Percentiles rank a stretch among this genome's conserved stretches.
phyloP scores from a whole-genome alignment of 2,797 vertebrate genomes.

The Sebastes steindachneri region DNA sequence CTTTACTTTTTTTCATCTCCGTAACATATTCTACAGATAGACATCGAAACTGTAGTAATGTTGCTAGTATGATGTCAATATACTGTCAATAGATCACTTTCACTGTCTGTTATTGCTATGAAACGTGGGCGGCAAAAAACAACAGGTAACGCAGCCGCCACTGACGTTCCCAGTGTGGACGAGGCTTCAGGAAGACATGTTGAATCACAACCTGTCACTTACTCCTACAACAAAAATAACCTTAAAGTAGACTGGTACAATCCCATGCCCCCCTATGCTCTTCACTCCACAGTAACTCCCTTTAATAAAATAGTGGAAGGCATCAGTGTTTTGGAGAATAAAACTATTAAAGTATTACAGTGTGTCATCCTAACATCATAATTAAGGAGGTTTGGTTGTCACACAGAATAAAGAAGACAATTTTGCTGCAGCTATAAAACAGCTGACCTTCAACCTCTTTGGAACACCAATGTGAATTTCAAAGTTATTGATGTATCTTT shows the following conservation, averaged over 20 bases:
- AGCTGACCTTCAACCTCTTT: conserved; percentile 8
- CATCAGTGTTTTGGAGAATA: not conserved
- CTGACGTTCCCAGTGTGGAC: too few species aligned
- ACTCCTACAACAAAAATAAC: not conserved
- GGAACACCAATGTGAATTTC: not conserved
- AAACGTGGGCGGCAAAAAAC: too few species aligned
- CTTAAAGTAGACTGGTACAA: not conserved
- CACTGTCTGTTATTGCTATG: too few species aligned
- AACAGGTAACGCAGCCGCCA: too few species aligned
- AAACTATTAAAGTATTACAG: not conserved
- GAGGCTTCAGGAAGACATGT: not conserved
- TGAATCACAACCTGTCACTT: not conserved
- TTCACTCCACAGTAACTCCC: not conserved
- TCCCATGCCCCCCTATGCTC: not conserved
- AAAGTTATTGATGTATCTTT: not conserved
- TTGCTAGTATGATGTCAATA: too few species aligned
- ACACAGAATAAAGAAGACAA: conserved; percentile 7
- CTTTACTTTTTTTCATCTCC: too few species aligned
- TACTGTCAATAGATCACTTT: too few species aligned
- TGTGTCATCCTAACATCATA: not conserved
- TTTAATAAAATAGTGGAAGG: not conserved
- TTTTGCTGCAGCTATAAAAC: not conserved
- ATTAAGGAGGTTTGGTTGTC: not conserved
- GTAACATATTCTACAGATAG: too few species aligned
- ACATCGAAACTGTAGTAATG: too few species aligned